These are phyloP conservation scores for Scelioninae gen. 2 DNA, from an alignment of 2,888 invertebrate genomes.

Conservation along the genomic window DNA sequence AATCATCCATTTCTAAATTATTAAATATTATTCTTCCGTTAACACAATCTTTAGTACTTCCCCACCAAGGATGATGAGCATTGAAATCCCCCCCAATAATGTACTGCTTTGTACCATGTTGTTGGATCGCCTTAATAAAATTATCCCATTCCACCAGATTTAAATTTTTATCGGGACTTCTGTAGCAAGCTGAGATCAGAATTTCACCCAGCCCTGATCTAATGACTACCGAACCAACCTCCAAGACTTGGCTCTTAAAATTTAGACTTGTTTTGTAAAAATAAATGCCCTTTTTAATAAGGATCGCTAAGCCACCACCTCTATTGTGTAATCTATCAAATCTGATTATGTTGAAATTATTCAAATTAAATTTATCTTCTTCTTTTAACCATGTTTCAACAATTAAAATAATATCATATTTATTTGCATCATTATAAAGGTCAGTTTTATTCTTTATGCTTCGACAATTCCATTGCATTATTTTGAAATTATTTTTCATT, in stretches of 20 bases:
- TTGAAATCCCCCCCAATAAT: too few species aligned
- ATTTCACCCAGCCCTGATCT: not conserved
- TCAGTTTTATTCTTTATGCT: constrained; percentile 36
- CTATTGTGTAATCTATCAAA: constrained; percentile 3
- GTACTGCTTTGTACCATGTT: not conserved
- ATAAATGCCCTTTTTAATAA: constrained; percentile 8
- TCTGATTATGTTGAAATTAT: constrained; percentile 12
- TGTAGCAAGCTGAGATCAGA: not conserved
- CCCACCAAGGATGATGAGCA: constrained; percentile 34
- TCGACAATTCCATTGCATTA: constrained; percentile 35
- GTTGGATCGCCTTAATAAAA: not conserved
- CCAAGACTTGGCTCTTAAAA: not conserved
- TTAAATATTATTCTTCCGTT: constrained; percentile 17
- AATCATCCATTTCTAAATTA: constrained; percentile 17
- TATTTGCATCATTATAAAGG: not conserved
- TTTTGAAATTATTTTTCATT: too few species aligned
- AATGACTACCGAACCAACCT: not conserved
- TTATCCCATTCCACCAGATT: constrained; percentile 4
- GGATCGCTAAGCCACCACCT: constrained; percentile 26
- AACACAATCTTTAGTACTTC: not conserved
- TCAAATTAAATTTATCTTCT: constrained; percentile 26
- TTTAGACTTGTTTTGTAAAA: not conserved
- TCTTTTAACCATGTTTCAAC: constrained; percentile 35
- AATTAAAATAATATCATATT: constrained; percentile 18
- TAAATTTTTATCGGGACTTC: not conserved